These are phyloP conservation scores for Naso thynnoides DNA, from an alignment of 2,797 vertebrate genomes.

Conservation along the genomic window DNA sequence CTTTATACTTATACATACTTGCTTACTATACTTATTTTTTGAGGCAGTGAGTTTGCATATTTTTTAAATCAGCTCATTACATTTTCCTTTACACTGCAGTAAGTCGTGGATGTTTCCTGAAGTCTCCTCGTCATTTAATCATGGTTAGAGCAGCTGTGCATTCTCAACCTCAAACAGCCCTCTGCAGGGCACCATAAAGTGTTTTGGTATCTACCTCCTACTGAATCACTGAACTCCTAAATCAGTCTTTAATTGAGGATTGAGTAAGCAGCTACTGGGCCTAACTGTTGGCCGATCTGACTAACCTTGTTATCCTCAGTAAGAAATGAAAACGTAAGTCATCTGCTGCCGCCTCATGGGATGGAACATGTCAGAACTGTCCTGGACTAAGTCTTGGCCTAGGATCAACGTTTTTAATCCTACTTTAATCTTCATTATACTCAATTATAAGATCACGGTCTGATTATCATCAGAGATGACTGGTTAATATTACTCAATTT, in stretches of 20 bases:
- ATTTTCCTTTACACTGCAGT: constrained; percentile 27
- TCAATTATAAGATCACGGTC: constrained; percentile 14
- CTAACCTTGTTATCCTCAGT: neutral
- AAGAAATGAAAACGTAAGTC: neutral
- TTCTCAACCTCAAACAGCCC: constrained; percentile 14
- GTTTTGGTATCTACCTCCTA: neutral
- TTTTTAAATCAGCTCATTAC: no score
- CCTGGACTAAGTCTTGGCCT: neutral
- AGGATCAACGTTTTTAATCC: constrained; percentile 15
- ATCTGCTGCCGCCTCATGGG: neutral
- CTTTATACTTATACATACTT: no score
- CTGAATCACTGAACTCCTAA: neutral
- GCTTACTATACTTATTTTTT: no score
- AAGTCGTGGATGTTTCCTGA: constrained; percentile 35
- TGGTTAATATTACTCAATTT: constrained; percentile 28
- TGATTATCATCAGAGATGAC: constrained; percentile 19
- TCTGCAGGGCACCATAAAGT: neutral
- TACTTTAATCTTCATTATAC: constrained; percentile 13
- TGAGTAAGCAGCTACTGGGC: neutral
- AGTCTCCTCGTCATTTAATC: neutral
- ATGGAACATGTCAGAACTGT: neutral
- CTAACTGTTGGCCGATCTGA: neutral
- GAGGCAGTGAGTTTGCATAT: no score
- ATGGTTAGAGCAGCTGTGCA: constrained; percentile 6
- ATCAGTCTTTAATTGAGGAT: neutral